Evolutionary conservation across 1,140 invertebrate species (phyloP).

Genomic region (Nomia melanderi): DNA sequence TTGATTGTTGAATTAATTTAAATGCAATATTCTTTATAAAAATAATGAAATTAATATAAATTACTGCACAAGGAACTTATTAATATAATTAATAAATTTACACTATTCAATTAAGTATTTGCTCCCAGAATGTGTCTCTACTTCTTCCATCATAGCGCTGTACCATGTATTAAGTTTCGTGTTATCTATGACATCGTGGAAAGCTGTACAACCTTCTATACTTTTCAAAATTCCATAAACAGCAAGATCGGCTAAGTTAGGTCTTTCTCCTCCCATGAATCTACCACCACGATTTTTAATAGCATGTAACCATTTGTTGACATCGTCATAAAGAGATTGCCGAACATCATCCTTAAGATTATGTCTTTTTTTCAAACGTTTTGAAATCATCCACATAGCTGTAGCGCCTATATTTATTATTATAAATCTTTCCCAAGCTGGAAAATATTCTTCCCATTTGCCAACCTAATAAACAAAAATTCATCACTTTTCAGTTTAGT

Average conservation of each 20-base stretch:
- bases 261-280: conserved; percentile 93
- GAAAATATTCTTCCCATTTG: conserved; percentile 95
- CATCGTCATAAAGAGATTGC: conserved; percentile 93
- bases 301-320: conserved; percentile 89
- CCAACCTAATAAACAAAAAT: conserved; percentile 83
- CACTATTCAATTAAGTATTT: conserved; percentile 51
- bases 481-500: neutral
- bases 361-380: conserved; percentile 92
- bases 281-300: conserved; percentile 86
- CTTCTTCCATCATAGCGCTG: conserved; percentile 79
- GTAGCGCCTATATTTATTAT: conserved; percentile 96
- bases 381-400: conserved; percentile 97
- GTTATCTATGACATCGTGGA: conserved; percentile 89
- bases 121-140: conserved; percentile 80
- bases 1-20: neutral
- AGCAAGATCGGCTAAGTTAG: conserved; percentile 96
- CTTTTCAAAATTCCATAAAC: conserved; percentile 96
- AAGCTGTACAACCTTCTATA: conserved; percentile 97
- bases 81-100: conserved; percentile 38
- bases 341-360: conserved; percentile 94
- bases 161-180: conserved; percentile 87
- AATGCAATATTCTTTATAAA: neutral
- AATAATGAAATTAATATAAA: conserved; percentile 1
- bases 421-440: conserved; percentile 89
- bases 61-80: too few relatives aligned